A percentile compares a stretch with the other conserved stretches of the same genome.
Evolutionary conservation across 2,888 invertebrate genomes (phyloP).

Genomic region (Hydriomena furcata): DNA sequence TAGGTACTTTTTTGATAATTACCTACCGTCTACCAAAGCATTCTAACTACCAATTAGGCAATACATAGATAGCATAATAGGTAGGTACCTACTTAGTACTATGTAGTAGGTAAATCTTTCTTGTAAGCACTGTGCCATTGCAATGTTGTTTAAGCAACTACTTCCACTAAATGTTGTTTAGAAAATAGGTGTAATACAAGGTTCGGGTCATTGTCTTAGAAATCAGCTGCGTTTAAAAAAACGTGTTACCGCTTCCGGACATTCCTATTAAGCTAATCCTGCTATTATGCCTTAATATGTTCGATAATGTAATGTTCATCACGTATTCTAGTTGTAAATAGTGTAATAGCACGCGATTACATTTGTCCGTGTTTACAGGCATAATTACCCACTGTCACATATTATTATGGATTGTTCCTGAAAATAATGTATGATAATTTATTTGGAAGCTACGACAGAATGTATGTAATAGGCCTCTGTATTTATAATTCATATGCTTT

Average conservation of each 20-base stretch:
- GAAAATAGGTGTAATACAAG: too few relatives aligned
- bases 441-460: too few relatives aligned
- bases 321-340: conserved; percentile 17
- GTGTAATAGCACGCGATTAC: conserved; percentile 13
- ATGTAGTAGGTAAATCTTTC: too few relatives aligned
- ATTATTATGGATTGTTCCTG: conserved; percentile 7
- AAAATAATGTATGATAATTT: not conserved
- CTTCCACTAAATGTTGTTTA: too few relatives aligned
- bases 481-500: not conserved
- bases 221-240: conserved; percentile 14
- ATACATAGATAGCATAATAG: too few relatives aligned
- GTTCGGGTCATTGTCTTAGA: conserved; percentile 22
- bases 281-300: conserved; percentile 21
- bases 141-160: not conserved
- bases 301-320: conserved; percentile 16
- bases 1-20: too few relatives aligned
- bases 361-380: conserved; percentile 1
- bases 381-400: conserved; percentile 21
- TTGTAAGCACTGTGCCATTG: conserved; percentile 12
- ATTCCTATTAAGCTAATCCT: conserved; percentile 11
- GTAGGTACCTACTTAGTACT: too few relatives aligned
- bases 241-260: conserved; percentile 19
- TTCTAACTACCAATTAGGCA: too few relatives aligned
- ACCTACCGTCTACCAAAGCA: too few relatives aligned
- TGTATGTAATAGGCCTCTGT: too few relatives aligned